phyloP scores from a whole-genome alignment of 2,113 vertebrate genomes.

The Periophthalmodon schlosseri region DNA sequence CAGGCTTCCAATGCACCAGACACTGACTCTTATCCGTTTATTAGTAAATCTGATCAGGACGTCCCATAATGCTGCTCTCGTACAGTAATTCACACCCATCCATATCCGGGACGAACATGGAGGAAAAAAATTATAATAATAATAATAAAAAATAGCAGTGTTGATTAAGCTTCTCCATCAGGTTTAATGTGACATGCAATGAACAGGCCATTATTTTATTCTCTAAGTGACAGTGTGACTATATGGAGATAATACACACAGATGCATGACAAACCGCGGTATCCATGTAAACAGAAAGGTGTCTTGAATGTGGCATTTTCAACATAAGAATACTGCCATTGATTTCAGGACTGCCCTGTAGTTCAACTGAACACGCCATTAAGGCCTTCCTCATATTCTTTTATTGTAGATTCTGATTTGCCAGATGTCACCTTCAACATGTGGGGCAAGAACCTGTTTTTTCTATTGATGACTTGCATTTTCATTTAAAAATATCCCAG shows the following conservation, averaged over 20 bases:
- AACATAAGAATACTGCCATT: too few species aligned
- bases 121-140: too few species aligned
- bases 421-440: too few species aligned
- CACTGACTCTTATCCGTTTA: slow-evolving; percentile 50
- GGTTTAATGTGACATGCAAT: slow-evolving; percentile 10
- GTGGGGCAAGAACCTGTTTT: too few species aligned
- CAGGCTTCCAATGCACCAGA: slow-evolving; percentile 27
- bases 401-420: too few species aligned
- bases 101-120: slow-evolving; percentile 10
- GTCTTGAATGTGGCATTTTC: background rate
- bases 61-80: slow-evolving; percentile 14
- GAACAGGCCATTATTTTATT: slow-evolving; percentile 18
- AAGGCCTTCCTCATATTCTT: too few species aligned
- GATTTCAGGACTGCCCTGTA: too few species aligned
- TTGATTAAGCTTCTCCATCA: slow-evolving; percentile 15
- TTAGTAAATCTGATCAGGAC: slow-evolving; percentile 50
- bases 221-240: background rate
- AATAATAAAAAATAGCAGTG: slow-evolving; percentile 11
- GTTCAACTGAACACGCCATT: too few species aligned
- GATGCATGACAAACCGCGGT: background rate
- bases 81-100: slow-evolving; percentile 27
- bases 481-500: too few species aligned
- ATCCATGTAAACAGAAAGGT: background rate
- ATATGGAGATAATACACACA: background rate
- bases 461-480: too few species aligned